Evolutionary conservation across 1,140 invertebrate genomes (phyloP), one percentile per base, ranked within the genome.

Genomic region (Xylocopa sonorina): DNA sequence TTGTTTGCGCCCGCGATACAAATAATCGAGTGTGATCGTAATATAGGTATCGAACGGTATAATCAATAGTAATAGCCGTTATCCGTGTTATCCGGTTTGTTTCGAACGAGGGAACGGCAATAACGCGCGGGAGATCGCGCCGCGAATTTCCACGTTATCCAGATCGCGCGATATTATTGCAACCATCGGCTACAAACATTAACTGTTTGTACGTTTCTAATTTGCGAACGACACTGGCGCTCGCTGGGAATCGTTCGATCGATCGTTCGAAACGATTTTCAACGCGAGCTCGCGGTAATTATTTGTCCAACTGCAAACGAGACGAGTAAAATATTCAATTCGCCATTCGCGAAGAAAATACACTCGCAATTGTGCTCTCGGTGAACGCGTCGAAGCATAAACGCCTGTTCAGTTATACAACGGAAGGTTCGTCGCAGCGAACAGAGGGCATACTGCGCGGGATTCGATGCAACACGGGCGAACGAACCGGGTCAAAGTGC

Each of bases 331-430:
- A n/a, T n/a, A n/a, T n/a, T n/a, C n/a, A n/a, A n/a, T n/a, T n/a
- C n/a, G n/a, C n/a, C n/a, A n/a, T n/a, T n/a, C n/a, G n/a, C n/a
- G n/a, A n/a, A n/a, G n/a, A 24, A 53, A 51, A 38, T n/a, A 27
- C 18, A n/a, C 24, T 9, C 46, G n/a, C 3, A 66, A 75, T 24
- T 14, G 24, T n/a, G 1, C 2, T 0, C 1, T 18, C 6, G 7
- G 1, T 0, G 5, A 43, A 18, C 24, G 18, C 7, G 18, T 10
- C 14, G 27, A 21, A 32, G 50, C 55, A 78, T 77, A 81, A 76
- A 85, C 79, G 34, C 67, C 34, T 71, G 77, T 85, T 87, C 80
- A 85, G 80, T 85, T 63, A 76, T 57, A 48, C 41, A 50, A 75
- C 46, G 71, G 43, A 48, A 72, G 69, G 51, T 60, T 63, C 72